Conservation (phyloP, 2,113 vertebrate species). For the Buteo buteo region DNA sequence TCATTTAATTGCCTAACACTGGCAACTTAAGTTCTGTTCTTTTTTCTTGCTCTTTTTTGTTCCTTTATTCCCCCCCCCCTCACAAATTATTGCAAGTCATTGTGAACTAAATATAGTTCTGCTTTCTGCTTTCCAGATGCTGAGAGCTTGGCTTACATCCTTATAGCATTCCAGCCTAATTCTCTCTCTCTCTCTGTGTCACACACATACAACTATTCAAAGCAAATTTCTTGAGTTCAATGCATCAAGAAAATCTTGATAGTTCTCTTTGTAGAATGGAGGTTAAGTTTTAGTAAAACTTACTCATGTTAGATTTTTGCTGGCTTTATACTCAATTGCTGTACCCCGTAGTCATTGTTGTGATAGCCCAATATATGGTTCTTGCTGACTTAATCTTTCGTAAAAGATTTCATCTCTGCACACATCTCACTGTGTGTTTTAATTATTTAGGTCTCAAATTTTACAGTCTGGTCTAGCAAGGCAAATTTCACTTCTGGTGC, state of each 20-base stretch:
- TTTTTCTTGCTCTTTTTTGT: slow-evolving; percentile 28
- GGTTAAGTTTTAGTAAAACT: not conserved
- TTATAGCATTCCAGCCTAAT: slow-evolving; percentile 66
- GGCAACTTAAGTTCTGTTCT: slow-evolving; percentile 51
- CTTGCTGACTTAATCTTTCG: not conserved
- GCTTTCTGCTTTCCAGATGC: slow-evolving; percentile 79
- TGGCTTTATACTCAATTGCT: not conserved
- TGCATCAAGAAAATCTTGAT: not conserved
- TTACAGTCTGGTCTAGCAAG: not conserved
- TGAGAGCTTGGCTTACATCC: slow-evolving; percentile 58
- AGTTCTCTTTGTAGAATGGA: not conserved
- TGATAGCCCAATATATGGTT: not conserved
- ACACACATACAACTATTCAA: slow-evolving; percentile 22
- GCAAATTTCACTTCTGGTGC: not conserved
- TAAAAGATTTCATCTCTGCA: not conserved
- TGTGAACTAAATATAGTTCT: slow-evolving; percentile 78
- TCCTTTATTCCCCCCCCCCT: not conserved
- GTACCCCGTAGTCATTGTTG: not conserved
- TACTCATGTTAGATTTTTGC: not conserved
- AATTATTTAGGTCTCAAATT: not conserved
- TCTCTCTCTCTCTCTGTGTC: slow-evolving; percentile 19
- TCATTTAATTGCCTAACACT: slow-evolving; percentile 42
- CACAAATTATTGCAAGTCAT: slow-evolving; percentile 79
- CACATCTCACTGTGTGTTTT: not conserved
- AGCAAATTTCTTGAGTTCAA: slow-evolving; percentile 13